A percentile compares a stretch with the other conserved stretches of the same genome.
Conservation (phyloP, 2,888 invertebrate genomes). For the Papilio protenor region DNA sequence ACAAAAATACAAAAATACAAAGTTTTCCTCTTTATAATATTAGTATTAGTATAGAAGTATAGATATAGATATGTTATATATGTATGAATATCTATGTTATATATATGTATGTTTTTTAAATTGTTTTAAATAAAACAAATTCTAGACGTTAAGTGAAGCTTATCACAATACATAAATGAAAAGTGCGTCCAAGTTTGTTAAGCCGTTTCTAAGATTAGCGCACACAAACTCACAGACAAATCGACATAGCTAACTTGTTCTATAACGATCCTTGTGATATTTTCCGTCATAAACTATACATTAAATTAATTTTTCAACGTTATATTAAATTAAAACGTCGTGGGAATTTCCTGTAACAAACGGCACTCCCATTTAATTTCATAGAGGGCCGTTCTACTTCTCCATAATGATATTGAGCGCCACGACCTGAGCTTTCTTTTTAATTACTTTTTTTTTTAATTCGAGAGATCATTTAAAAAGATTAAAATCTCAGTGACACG, state of each 20-base stretch:
- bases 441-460: slow-evolving; percentile 38
- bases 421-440: slow-evolving; percentile 24
- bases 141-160: neutral
- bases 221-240: neutral
- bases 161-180: neutral
- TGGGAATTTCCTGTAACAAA: slow-evolving; percentile 19
- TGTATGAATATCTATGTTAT: no score
- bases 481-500: slow-evolving; percentile 23
- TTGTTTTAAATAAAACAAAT: neutral
- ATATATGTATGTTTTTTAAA: no score
- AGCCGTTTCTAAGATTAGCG: neutral
- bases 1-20: no score
- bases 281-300: neutral
- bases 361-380: slow-evolving; percentile 38
- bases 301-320: neutral
- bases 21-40: no score
- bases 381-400: slow-evolving; percentile 34
- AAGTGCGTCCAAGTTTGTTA: neutral
- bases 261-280: neutral
- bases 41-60: no score
- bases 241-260: neutral
- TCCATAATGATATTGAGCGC: slow-evolving; percentile 34
- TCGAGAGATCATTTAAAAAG: slow-evolving; percentile 6
- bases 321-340: slow-evolving; percentile 18
- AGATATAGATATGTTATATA: no score